Evolutionary conservation across 2,888 invertebrate species (phyloP), one percentile per base, ranked within the genome.

Genomic region (Agonopterix subpropinquella): DNA sequence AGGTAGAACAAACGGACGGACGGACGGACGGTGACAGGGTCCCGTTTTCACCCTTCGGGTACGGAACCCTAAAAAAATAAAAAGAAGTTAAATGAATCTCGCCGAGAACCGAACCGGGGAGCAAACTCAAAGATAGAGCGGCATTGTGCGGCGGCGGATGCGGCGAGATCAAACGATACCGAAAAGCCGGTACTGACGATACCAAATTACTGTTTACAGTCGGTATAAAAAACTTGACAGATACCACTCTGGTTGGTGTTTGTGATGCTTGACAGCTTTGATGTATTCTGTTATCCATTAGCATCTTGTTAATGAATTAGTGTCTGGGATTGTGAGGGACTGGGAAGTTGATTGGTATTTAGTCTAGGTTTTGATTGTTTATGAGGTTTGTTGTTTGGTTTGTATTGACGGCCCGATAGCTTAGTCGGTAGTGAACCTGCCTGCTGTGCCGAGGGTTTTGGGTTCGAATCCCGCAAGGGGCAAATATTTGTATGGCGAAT

Each of bases 141-240:
- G 62, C 74, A 76, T 81, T 80, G 80, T 80, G 65, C 5, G 64
- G 59, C 70, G 65, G 67, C 85, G 85, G 85, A 85, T 81, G 82
- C 85, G 82, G 82, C 70, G 59, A 73, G 73, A 79, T 85, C 82
- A 85, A 86, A 86, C 11, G 50, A 44, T 41, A 37, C 53, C 43
- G 47, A 53, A 51, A 45, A 37, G 45, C 36, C 49, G 28, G 28
- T 9, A 35, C 39, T 74, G 74, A 65, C 71, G 65, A 61, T 64
- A 68, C 75, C 74, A 73, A 76, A 78, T 73, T 70, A 47, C 73
- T 81, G 79, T 78, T 78, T 80, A 80, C 79, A 70, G 67, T 65
- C 63, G 61, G 60, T 62, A 69, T 73, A 75, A 78, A 80, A 80
- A 74, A 63, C 65, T 70, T 78, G 80, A 78, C 78, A 73, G 70